Conservation (phyloP, 2,888 invertebrate genomes). For the Cyrtodaria siliqua region DNA sequence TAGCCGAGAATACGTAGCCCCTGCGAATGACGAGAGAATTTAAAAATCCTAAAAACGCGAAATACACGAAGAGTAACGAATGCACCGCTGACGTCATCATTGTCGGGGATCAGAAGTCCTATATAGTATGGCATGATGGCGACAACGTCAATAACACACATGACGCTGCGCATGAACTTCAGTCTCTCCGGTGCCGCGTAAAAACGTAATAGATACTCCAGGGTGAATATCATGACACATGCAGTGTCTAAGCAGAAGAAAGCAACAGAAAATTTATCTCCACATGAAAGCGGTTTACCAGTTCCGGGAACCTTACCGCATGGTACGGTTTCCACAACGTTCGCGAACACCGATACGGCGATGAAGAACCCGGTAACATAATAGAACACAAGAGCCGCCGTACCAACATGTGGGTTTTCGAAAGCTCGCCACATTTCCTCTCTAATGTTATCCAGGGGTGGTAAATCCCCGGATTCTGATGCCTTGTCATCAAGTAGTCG, state of each 20-base stretch:
- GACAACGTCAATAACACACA: constrained; percentile 99
- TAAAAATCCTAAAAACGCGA: constrained; percentile 99
- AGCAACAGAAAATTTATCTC: constrained; percentile 96
- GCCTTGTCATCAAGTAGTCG: constrained; percentile 96
- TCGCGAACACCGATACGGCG: constrained; percentile 99
- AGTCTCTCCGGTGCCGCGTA: constrained; percentile 99
- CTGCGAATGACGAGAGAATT: constrained; percentile 99
- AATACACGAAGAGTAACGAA: constrained; percentile 99
- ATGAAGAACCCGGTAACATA: constrained; percentile 99
- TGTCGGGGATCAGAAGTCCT: constrained; percentile 98
- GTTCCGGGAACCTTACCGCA: constrained; percentile 92
- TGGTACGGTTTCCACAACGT: constrained; percentile 98
- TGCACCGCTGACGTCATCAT: constrained; percentile 99
- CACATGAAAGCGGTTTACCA: constrained; percentile 90
- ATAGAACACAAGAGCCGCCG: constrained; percentile 99
- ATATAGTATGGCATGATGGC: constrained; percentile 99
- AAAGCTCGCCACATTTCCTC: constrained; percentile 99
- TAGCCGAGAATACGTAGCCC: constrained; percentile 99
- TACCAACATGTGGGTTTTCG: constrained; percentile 99
- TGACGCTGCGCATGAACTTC: constrained; percentile 98
- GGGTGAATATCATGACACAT: constrained; percentile 99
- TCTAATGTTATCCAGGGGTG: constrained; percentile 87
- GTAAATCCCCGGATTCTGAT: constrained; percentile 89
- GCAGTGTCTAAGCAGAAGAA: constrained; percentile 99
- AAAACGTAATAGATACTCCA: constrained; percentile 96